phyloP scores from a whole-genome alignment of 2,888 invertebrate genomes.

The Drosophila meridionalis region DNA sequence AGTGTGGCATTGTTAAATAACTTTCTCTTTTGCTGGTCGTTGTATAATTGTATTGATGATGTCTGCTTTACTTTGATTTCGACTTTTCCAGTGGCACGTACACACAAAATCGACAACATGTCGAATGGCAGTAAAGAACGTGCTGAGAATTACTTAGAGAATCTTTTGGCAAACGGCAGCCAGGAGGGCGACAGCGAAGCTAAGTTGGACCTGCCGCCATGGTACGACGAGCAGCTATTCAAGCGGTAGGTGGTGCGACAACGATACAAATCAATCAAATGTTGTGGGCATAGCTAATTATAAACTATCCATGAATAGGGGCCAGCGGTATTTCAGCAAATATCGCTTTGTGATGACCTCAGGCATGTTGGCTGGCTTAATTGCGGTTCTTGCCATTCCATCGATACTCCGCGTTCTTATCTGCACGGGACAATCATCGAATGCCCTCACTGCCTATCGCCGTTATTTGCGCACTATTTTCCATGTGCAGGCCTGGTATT shows the following conservation, averaged over 20 bases:
- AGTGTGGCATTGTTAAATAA: conserved; percentile 20
- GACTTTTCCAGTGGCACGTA: conserved; percentile 26
- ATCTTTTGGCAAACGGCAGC: conserved; percentile 78
- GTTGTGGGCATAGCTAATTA: conserved; percentile 1
- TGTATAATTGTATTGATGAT: conserved; percentile 29
- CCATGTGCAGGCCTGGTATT: conserved; percentile 92
- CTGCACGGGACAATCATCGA: conserved; percentile 90
- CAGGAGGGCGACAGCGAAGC: conserved; percentile 82
- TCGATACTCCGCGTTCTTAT: conserved; percentile 90
- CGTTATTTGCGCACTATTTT: conserved; percentile 92
- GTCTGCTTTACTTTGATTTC: conserved; percentile 7
- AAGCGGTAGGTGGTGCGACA: conserved; percentile 86
- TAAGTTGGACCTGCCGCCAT: conserved; percentile 87
- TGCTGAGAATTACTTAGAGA: conserved; percentile 79
- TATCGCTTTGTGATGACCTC: conserved; percentile 90
- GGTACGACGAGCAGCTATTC: conserved; percentile 89
- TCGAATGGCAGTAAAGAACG: conserved; percentile 15
- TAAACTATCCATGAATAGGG: conserved; percentile 86
- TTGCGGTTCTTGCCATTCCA: conserved; percentile 91
- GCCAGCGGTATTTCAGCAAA: conserved; percentile 89
- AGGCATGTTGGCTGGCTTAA: conserved; percentile 91
- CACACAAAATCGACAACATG: conserved; percentile 18
- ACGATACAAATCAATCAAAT: background rate
- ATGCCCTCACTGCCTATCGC: conserved; percentile 88
- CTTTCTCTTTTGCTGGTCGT: conserved; percentile 39